Conservation (phyloP, 2,797 vertebrate genomes). For the Adelosebastes latens region DNA sequence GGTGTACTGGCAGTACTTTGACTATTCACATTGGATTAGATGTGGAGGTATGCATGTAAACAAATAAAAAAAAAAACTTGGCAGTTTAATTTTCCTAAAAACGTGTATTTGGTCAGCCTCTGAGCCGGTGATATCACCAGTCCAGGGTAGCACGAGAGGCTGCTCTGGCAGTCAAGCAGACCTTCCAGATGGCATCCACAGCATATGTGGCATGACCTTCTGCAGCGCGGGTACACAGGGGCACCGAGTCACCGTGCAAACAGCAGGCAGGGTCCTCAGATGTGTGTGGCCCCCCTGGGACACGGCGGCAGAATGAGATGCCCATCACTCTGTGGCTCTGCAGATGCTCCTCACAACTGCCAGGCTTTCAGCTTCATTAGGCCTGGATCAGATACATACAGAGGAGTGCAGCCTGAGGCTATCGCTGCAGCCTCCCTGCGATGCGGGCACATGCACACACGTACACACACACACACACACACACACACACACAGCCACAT, state of each 20-base stretch:
- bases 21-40: background rate
- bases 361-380: constrained; percentile 91
- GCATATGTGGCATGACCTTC: constrained; percentile 85
- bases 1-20: background rate
- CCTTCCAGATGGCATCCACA: constrained; percentile 76
- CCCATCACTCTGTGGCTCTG: constrained; percentile 90
- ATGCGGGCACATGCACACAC: constrained; percentile 34
- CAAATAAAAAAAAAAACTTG: background rate
- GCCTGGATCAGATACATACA: constrained; percentile 87
- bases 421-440: constrained; percentile 74
- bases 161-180: constrained; percentile 52
- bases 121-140: constrained; percentile 46
- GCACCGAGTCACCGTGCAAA: constrained; percentile 68
- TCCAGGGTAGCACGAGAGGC: constrained; percentile 37
- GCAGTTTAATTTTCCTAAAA: constrained; percentile 3
- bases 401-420: constrained; percentile 81
- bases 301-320: constrained; percentile 87
- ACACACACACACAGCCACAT: constrained; percentile 28
- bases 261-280: constrained; percentile 84
- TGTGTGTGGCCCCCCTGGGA: constrained; percentile 75
- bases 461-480: constrained; percentile 22
- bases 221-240: constrained; percentile 63
- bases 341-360: constrained; percentile 88
- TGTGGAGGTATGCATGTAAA: constrained; percentile 30
- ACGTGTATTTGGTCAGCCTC: constrained; percentile 12